Conservation (phyloP, 2,113 vertebrate species). For the Phalacrocorax brasilianus region DNA sequence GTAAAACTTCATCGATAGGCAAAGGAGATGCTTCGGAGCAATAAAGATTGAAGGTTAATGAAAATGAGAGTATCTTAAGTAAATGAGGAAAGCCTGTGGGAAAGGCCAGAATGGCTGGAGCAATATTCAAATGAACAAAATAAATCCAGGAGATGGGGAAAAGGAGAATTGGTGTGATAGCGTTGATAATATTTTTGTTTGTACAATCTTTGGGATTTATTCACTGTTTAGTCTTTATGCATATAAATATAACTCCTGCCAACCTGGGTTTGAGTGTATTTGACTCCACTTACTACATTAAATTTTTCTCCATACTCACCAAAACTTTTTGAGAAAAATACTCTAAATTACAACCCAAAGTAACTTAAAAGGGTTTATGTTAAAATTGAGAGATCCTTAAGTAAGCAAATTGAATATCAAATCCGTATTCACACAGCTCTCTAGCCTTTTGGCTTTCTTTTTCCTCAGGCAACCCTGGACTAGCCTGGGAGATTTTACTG, state of each 20-base stretch:
- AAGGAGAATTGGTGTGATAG: neutral
- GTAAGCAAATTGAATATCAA: neutral
- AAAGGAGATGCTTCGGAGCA: neutral
- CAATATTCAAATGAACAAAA: neutral
- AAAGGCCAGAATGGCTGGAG: neutral
- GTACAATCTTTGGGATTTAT: neutral
- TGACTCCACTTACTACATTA: neutral
- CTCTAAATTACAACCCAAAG: neutral
- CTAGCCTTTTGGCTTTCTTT: neutral
- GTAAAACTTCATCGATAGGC: neutral
- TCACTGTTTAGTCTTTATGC: neutral
- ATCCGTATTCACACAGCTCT: neutral
- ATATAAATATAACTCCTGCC: neutral
- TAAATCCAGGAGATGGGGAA: neutral
- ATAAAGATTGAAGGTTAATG: neutral
- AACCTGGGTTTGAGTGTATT: neutral
- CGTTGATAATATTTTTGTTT: neutral
- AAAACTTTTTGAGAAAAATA: neutral
- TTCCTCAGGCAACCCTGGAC: neutral
- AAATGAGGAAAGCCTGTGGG: neutral
- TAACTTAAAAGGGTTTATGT: neutral
- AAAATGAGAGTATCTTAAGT: neutral
- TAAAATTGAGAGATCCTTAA: neutral
- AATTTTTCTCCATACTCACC: neutral
- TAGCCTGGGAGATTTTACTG: slow-evolving; percentile 19